A percentile compares a stretch with the other conserved stretches of the same genome.
These are phyloP conservation scores for Halcyon badia DNA, from an alignment of 2,797 vertebrate genomes.

Conservation along the genomic window DNA sequence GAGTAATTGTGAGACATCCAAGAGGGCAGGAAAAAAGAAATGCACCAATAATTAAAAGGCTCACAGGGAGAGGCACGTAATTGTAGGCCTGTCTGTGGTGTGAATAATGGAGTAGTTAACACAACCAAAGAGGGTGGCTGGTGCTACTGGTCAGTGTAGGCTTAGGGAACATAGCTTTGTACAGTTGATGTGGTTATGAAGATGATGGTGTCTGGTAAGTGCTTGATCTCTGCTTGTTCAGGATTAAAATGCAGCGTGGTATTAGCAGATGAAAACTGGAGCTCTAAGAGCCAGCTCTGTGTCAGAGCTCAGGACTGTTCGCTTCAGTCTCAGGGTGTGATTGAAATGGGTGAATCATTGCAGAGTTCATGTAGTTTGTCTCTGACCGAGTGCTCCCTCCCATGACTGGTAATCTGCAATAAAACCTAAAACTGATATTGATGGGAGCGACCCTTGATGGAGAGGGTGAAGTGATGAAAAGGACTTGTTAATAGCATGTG, in stretches of 20 bases:
- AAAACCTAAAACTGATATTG: neutral
- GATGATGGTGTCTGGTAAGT: neutral
- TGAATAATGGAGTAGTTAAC: neutral
- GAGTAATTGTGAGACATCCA: neutral
- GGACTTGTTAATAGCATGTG: neutral
- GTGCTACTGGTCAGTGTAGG: neutral
- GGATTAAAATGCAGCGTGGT: neutral
- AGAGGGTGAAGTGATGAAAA: neutral
- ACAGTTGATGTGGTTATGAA: neutral
- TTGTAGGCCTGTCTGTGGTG: neutral
- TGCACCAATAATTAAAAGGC: slow-evolving; percentile 28
- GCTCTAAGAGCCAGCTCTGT: no score
- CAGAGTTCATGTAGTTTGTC: neutral
- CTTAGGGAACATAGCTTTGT: neutral
- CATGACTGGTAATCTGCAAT: neutral
- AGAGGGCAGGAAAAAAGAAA: neutral
- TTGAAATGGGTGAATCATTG: neutral
- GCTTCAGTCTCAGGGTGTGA: neutral
- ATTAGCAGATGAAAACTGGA: neutral
- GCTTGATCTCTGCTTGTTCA: neutral
- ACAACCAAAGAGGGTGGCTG: neutral
- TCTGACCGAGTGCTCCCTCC: neutral
- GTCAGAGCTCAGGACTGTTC: neutral
- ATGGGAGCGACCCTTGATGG: neutral
- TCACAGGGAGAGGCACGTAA: neutral